Percentiles rank a stretch among this genome's conserved stretches.
Evolutionary conservation across 2,888 invertebrate species (phyloP).

Genomic region (Cinara cedri): DNA sequence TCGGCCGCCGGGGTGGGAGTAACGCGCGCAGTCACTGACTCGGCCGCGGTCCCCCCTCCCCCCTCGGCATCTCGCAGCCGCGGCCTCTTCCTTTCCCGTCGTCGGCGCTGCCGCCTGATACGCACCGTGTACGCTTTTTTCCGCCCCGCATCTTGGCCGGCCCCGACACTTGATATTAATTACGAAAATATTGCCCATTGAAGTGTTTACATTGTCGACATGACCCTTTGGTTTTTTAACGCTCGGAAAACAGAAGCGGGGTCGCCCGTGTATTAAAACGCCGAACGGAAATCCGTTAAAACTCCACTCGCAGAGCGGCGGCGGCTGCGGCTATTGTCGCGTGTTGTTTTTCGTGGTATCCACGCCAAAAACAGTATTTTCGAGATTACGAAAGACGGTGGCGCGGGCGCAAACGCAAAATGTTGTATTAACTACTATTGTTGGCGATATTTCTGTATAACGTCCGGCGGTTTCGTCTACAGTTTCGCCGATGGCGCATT

Average conservation of each 20-base stretch:
- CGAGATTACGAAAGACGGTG: no score
- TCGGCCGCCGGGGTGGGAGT: background rate
- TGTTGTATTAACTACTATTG: no score
- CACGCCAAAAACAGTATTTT: background rate
- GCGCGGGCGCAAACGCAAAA: no score
- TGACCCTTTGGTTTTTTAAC: no score
- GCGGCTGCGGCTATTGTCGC: background rate
- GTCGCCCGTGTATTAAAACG: no score
- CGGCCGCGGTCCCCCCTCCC: conserved; percentile 28
- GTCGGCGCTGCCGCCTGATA: no score
- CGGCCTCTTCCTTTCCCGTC: background rate
- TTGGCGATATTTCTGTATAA: no score
- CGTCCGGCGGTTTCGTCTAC: no score
- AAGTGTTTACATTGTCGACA: no score
- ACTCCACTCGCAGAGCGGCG: no score
- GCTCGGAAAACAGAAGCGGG: no score
- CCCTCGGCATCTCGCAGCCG: background rate
- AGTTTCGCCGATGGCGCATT: no score
- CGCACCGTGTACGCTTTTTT: background rate
- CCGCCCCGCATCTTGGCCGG: background rate
- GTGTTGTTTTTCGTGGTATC: background rate
- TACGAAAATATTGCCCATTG: background rate
- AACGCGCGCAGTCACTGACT: conserved; percentile 54
- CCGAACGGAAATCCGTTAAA: background rate
- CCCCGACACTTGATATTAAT: background rate